A percentile compares a stretch with the other conserved stretches of the same genome.
These are phyloP conservation scores for Apocheima hispidaria DNA, from an alignment of 2,888 invertebrate species.

Conservation along the genomic window DNA sequence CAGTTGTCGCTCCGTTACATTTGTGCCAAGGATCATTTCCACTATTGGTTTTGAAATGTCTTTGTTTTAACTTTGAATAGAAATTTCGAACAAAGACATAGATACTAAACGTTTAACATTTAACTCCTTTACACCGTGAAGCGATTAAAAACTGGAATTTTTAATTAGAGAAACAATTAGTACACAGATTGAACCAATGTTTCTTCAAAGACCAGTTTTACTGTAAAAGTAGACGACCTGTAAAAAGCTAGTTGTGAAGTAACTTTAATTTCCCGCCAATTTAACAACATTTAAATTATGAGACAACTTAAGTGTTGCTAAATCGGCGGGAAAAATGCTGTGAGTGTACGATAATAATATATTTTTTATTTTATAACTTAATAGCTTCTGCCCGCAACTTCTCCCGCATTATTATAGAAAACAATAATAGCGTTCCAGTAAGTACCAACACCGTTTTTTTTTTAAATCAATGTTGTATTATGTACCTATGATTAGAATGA, in stretches of 20 bases:
- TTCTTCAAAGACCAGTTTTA: constrained; percentile 6
- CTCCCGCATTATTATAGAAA: too few relatives aligned
- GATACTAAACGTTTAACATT: not conserved
- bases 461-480: too few relatives aligned
- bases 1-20: constrained; percentile 40
- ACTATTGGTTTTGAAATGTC: constrained; percentile 24
- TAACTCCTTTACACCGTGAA: constrained; percentile 1
- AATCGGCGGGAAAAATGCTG: too few relatives aligned
- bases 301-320: too few relatives aligned
- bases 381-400: too few relatives aligned
- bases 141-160: constrained; percentile 10
- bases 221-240: constrained; percentile 3
- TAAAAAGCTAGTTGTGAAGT: not conserved
- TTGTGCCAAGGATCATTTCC: constrained; percentile 47
- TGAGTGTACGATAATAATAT: too few relatives aligned
- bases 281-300: not conserved
- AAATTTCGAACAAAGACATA: not conserved
- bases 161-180: not conserved
- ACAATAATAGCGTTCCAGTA: too few relatives aligned
- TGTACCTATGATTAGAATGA: too few relatives aligned
- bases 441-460: too few relatives aligned
- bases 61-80: constrained; percentile 29
- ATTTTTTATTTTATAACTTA: too few relatives aligned
- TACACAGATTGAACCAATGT: not conserved
- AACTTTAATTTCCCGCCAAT: not conserved